Percentiles rank a stretch among this genome's conserved stretches.
These are phyloP conservation scores for Anolis apletophallus DNA, from an alignment of 2,797 vertebrate species.

Conservation along the genomic window DNA sequence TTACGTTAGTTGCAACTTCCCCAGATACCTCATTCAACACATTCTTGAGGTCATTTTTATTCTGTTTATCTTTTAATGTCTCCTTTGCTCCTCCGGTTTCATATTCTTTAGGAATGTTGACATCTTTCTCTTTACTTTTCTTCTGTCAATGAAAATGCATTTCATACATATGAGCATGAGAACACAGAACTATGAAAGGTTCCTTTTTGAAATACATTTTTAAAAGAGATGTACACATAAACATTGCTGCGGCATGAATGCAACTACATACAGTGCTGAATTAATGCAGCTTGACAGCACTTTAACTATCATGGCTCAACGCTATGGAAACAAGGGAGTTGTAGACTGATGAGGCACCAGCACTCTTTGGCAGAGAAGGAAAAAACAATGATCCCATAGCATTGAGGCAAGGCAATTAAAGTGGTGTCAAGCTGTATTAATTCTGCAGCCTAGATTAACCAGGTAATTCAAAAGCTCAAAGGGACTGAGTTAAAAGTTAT, in stretches of 20 bases:
- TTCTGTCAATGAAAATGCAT: conserved; percentile 9
- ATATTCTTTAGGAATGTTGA: not conserved
- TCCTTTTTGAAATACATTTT: not conserved
- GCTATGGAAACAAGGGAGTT: too few species aligned
- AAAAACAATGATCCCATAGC: too few species aligned
- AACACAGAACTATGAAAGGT: not conserved
- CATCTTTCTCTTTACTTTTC: not conserved
- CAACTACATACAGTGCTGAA: too few species aligned
- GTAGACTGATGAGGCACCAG: too few species aligned
- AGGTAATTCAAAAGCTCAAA: not conserved
- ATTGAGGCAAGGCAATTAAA: too few species aligned
- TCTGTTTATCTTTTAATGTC: not conserved
- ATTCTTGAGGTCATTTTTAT: not conserved
- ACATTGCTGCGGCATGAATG: not conserved
- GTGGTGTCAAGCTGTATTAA: too few species aligned
- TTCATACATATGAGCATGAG: not conserved
- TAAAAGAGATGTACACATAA: not conserved
- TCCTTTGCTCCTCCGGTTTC: not conserved
- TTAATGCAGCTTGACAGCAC: too few species aligned
- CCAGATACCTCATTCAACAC: not conserved
- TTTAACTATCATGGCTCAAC: too few species aligned
- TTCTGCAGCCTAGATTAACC: not conserved
- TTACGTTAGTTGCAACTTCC: not conserved
- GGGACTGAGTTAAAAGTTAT: not conserved
- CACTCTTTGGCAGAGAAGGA: too few species aligned